Evolutionary conservation across 2,113 vertebrate genomes (phyloP).

Genomic region (Aldabrachelys gigantea): DNA sequence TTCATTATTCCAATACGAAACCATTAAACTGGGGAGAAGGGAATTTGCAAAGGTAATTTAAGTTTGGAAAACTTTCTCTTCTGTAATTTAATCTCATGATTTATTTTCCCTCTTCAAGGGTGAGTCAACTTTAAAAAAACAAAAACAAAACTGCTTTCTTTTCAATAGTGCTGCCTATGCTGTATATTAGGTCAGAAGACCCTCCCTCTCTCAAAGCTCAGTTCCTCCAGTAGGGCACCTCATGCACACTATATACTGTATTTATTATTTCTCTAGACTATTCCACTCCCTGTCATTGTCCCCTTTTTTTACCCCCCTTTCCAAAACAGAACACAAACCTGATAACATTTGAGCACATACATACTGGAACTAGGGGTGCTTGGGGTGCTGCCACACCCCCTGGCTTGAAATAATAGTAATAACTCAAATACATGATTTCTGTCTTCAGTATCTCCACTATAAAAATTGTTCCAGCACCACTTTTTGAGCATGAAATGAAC

Average conservation of each 20-base stretch:
- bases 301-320: not conserved
- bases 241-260: not conserved
- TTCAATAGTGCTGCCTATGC: not conserved
- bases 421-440: no score
- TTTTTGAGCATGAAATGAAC: not conserved
- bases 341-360: not conserved
- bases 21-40: not conserved
- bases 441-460: no score
- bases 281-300: not conserved
- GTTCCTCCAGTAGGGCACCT: not conserved
- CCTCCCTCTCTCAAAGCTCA: not conserved
- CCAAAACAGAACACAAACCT: not conserved
- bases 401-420: no score
- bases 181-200: not conserved
- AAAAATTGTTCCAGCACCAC: no score
- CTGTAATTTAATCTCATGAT: not conserved
- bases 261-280: not conserved
- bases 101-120: not conserved
- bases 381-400: no score
- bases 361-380: no score
- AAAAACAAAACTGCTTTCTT: not conserved
- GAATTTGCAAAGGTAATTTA: not conserved
- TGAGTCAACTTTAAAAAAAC: not conserved
- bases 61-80: not conserved
- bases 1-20: not conserved